Evolutionary conservation across 1,140 invertebrate species (phyloP).

Genomic region (Himalopsyche phryganea): DNA sequence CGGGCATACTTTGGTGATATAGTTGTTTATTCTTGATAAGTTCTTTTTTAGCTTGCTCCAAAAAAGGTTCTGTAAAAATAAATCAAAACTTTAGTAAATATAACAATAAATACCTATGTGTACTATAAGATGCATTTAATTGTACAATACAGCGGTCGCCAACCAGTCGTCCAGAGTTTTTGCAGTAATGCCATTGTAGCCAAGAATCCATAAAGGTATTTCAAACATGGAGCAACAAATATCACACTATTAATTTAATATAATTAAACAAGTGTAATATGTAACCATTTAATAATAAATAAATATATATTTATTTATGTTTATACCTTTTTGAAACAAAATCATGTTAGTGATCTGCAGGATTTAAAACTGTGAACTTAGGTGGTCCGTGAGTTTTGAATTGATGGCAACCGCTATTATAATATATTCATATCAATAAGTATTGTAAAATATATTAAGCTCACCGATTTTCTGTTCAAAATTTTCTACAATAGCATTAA

Average conservation of each 20-base stretch:
- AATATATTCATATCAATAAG: no score
- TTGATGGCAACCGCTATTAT: no score
- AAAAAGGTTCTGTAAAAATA: constrained; percentile 35
- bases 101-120: not conserved
- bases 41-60: constrained; percentile 29
- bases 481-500: constrained; percentile 2
- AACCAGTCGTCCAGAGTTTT: not conserved
- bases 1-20: not conserved
- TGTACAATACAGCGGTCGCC: not conserved
- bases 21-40: constrained; percentile 5
- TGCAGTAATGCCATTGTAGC: not conserved
- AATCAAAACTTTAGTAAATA: constrained; percentile 28
- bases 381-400: no score
- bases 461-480: constrained; percentile 19
- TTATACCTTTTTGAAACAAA: no score
- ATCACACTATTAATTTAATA: not conserved
- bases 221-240: no score
- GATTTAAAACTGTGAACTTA: no score
- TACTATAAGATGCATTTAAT: not conserved
- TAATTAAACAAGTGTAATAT: not conserved
- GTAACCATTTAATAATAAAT: no score
- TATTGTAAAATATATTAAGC: no score
- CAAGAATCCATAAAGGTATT: no score
- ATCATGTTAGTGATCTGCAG: no score
- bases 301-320: no score